These are phyloP conservation scores for Erynnis tages DNA, from an alignment of 2,888 invertebrate genomes.

Conservation along the genomic window DNA sequence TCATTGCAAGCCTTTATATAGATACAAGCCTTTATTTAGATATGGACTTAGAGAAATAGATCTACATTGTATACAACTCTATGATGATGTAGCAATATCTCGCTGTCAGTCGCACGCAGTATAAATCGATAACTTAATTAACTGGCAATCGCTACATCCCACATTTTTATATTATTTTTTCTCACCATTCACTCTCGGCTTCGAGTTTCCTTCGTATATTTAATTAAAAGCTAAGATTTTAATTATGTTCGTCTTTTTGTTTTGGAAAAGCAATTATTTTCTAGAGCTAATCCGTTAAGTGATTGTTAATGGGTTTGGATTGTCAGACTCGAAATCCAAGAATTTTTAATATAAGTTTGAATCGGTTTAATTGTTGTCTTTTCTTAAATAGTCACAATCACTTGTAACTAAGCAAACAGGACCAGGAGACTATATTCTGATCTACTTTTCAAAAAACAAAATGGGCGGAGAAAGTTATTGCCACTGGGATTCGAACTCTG, in stretches of 20 bases:
- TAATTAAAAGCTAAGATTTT: neutral
- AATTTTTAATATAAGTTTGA: no score
- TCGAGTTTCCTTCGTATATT: neutral
- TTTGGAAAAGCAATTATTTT: constrained; percentile 9
- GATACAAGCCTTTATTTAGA: no score
- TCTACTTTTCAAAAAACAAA: no score
- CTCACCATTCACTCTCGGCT: neutral
- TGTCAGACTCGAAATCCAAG: no score
- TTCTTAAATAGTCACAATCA: no score
- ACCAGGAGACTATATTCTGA: no score
- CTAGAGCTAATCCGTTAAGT: neutral
- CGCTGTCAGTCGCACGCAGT: constrained; percentile 18
- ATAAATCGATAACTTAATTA: constrained; percentile 22
- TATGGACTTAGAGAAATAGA: no score
- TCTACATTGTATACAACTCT: neutral
- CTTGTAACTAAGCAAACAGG: no score
- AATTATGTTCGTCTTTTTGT: constrained; percentile 4
- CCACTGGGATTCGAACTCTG: no score
- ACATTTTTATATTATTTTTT: constrained; percentile 13
- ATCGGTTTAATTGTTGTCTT: no score
- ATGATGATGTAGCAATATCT: constrained; percentile 2
- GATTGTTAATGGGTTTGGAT: neutral
- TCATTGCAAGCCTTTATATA: neutral
- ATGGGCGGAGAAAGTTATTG: no score
- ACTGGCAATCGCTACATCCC: constrained; percentile 16